A percentile compares a stretch with the other conserved stretches of the same genome.
phyloP scores from a whole-genome alignment of 2,113 vertebrate genomes.

The Strix uralensis region DNA sequence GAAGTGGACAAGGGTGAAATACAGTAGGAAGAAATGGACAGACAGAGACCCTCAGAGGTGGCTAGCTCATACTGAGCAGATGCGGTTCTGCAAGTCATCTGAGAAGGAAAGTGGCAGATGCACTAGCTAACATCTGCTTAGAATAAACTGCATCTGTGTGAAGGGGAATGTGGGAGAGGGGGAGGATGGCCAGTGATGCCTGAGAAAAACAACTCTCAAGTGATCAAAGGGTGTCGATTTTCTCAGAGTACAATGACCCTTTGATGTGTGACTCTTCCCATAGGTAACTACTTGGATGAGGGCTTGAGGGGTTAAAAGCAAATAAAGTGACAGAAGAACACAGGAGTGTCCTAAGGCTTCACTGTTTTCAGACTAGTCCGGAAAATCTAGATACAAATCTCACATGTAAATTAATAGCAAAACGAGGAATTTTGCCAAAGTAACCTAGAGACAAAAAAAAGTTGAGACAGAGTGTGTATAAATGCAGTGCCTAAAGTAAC shows the following conservation, averaged over 20 bases:
- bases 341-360: neutral
- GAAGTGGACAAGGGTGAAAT: neutral
- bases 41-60: neutral
- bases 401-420: conserved; percentile 10
- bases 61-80: neutral
- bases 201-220: conserved; percentile 1
- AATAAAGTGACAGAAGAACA: neutral
- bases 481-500: neutral
- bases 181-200: neutral
- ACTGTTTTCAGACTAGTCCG: neutral
- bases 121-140: conserved; percentile 12
- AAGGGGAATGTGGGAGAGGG: neutral
- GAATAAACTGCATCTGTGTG: neutral
- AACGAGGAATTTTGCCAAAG: neutral
- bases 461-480: neutral
- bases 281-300: neutral
- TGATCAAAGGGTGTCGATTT: conserved; percentile 30
- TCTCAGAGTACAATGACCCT: neutral
- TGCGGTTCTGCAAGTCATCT: neutral
- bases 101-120: conserved; percentile 35
- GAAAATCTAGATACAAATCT: neutral
- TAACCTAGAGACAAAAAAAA: neutral
- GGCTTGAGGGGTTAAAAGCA: neutral
- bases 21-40: neutral
- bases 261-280: conserved; percentile 23